These are phyloP conservation scores for Manis crassicaudata DNA, from an alignment of 2,797 vertebrate genomes.

Conservation along the genomic window DNA sequence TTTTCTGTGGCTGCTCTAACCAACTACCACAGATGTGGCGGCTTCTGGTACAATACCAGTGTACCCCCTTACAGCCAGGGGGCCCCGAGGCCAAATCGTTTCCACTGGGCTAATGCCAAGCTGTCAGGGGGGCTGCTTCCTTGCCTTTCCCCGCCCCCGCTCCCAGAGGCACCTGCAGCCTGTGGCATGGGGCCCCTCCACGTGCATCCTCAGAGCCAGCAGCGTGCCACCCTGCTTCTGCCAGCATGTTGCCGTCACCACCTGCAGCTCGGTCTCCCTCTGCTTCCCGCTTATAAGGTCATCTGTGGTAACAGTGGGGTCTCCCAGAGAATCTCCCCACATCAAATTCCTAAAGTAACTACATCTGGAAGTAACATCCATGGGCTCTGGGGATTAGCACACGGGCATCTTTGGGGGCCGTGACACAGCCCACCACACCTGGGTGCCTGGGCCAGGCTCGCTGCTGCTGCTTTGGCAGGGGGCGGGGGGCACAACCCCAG, in stretches of 20 bases:
- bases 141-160: not conserved
- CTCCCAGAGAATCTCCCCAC: not conserved
- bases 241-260: not conserved
- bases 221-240: too few relatives aligned
- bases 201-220: not conserved
- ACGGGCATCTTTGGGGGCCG: not conserved
- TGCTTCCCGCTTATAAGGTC: not conserved
- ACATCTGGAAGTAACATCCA: not conserved
- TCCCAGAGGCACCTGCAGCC: not conserved
- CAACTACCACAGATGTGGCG: not conserved
- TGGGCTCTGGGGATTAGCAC: too few relatives aligned
- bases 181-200: accelerated
- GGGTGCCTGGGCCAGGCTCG: not conserved
- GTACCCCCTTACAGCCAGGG: not conserved
- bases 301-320: not conserved
- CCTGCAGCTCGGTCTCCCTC: not conserved
- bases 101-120: not conserved
- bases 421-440: not conserved
- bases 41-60: too few relatives aligned
- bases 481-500: not conserved
- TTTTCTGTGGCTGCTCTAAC: not conserved
- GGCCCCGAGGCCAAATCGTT: not conserved
- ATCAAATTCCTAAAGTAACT: accelerated
- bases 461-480: not conserved
- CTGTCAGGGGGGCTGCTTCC: too few relatives aligned